Percentiles rank a stretch among this genome's conserved stretches.
Conservation (phyloP, 1,140 invertebrate species). For the Yoshiicerus persimilis region DNA sequence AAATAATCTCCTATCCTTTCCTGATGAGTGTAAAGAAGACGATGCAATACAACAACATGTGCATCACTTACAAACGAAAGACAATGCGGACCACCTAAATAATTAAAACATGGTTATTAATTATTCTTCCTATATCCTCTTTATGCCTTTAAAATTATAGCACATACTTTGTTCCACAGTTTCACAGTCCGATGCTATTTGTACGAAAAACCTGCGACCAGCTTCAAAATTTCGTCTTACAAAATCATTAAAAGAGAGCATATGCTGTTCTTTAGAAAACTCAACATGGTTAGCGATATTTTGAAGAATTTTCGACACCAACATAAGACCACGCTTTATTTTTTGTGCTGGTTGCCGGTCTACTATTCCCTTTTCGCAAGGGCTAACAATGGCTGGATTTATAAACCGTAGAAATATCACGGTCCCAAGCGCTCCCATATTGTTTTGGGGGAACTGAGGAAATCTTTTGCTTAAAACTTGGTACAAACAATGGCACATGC, state of each 20-base stretch:
- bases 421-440: conserved; percentile 91
- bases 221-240: conserved; percentile 87
- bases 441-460: conserved; percentile 86
- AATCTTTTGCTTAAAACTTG: conserved; percentile 92
- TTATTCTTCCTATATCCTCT: no score
- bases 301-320: conserved; percentile 98
- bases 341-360: conserved; percentile 78
- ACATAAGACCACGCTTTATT: conserved; percentile 88
- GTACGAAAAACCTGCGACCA: conserved; percentile 83
- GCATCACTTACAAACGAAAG: conserved; percentile 96
- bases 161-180: conserved; percentile 73
- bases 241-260: conserved; percentile 96
- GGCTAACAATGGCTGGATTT: conserved; percentile 95
- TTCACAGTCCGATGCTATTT: conserved; percentile 90
- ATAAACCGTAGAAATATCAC: conserved; percentile 96
- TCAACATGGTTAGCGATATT: conserved; percentile 98
- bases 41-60: conserved; percentile 89
- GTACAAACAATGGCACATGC: conserved; percentile 97
- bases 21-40: conserved; percentile 94
- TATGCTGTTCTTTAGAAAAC: conserved; percentile 97
- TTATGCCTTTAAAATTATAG: not conserved
- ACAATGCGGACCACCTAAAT: conserved; percentile 64
- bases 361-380: conserved; percentile 94
- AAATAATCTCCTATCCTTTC: conserved; percentile 95
- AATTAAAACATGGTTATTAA: not conserved